Conservation (phyloP, 2,888 invertebrate species). For the Altica lythri region DNA sequence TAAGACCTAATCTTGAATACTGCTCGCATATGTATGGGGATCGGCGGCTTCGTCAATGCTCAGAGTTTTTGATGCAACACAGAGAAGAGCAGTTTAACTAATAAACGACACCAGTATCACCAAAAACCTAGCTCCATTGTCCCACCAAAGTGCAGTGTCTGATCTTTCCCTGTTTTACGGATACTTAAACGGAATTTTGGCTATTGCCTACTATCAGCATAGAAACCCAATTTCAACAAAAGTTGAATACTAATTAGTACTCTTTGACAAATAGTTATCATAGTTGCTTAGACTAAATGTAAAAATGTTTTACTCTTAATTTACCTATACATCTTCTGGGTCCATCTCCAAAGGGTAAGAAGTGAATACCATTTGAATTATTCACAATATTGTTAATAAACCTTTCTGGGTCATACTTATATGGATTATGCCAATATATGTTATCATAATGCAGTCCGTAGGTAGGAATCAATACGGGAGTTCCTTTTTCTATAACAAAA, state of each 20-base stretch:
- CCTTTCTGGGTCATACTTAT: conserved; percentile 44
- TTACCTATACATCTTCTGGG: background rate
- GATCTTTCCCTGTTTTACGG: no score
- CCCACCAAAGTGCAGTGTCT: no score
- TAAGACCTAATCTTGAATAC: no score
- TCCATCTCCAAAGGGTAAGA: conserved; percentile 1
- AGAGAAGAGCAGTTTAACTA: no score
- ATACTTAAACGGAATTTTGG: background rate
- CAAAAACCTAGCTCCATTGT: no score
- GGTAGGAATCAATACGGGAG: conserved; percentile 20
- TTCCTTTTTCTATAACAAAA: conserved; percentile 41
- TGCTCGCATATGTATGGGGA: no score
- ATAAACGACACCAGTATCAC: no score
- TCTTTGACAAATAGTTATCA: background rate
- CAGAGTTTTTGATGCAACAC: no score
- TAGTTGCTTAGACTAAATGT: background rate
- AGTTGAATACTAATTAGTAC: background rate
- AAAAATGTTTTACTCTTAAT: background rate
- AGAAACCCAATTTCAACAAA: background rate
- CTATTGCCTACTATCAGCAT: background rate
- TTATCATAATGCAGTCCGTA: conserved; percentile 26
- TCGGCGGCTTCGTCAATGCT: no score
- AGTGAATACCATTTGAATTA: background rate
- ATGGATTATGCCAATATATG: conserved; percentile 26
- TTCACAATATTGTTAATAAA: conserved; percentile 37